A percentile compares a stretch with the other conserved stretches of the same genome.
phyloP scores from a whole-genome alignment of 1,140 invertebrate species.

The Anastrepha ludens region DNA sequence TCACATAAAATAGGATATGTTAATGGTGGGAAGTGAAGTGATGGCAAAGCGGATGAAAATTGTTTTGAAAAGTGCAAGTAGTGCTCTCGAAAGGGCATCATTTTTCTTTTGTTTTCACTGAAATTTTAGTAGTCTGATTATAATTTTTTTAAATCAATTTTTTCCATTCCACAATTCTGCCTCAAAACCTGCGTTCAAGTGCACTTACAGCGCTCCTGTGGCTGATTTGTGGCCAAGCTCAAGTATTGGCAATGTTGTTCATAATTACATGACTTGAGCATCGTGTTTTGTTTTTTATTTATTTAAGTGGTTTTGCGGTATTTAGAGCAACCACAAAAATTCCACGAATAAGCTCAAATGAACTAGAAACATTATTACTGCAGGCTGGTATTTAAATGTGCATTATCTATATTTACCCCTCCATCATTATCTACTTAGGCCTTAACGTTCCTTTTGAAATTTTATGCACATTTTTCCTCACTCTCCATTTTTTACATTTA shows the following conservation, averaged over 20 bases:
- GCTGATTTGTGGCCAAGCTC: background rate
- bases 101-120: too few relatives aligned
- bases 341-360: background rate
- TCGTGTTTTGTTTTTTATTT: background rate
- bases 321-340: background rate
- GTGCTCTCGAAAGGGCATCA: background rate
- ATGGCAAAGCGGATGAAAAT: background rate
- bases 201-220: background rate
- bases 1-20: background rate
- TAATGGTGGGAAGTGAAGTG: background rate
- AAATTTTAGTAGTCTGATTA: too few relatives aligned
- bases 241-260: background rate
- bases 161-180: too few relatives aligned
- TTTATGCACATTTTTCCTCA: background rate
- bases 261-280: background rate
- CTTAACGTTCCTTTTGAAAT: background rate
- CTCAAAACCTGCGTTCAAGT: background rate
- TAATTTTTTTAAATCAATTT: too few relatives aligned
- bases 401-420: background rate
- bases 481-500: background rate
- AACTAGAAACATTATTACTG: background rate
- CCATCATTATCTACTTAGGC: background rate
- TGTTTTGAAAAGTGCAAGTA: background rate
- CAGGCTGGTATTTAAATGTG: background rate
- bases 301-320: background rate